Evolutionary conservation across 2,888 invertebrate species (phyloP).

Genomic region (Ectemnius continuus): DNA sequence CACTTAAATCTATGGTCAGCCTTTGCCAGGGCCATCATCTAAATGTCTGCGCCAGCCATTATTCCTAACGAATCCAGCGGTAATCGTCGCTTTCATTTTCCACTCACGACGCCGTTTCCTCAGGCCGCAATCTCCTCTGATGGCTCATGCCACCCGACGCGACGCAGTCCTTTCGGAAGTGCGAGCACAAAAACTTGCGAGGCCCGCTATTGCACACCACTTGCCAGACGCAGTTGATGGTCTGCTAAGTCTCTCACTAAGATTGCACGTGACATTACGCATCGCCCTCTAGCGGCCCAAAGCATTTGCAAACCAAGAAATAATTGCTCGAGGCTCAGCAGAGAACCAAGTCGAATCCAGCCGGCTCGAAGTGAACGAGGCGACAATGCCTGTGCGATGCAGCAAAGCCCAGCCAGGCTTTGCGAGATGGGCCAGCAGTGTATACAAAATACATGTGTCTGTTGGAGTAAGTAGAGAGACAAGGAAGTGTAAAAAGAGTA

Average conservation of each 20-base stretch:
- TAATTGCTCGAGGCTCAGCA: too few relatives aligned
- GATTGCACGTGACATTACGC: slow-evolving; percentile 23
- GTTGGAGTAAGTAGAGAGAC: too few relatives aligned
- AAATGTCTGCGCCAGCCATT: slow-evolving; percentile 4
- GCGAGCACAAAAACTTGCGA: not conserved
- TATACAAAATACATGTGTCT: too few relatives aligned
- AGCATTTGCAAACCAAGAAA: slow-evolving; percentile 1
- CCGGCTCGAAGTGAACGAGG: too few relatives aligned
- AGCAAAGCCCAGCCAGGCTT: too few relatives aligned
- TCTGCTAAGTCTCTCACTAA: not conserved
- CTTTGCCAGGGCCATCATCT: not conserved
- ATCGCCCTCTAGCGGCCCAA: not conserved
- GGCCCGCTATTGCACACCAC: too few relatives aligned
- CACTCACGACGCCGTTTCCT: slow-evolving; percentile 1
- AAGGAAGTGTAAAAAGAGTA: too few relatives aligned
- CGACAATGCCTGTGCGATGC: too few relatives aligned
- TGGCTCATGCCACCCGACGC: not conserved
- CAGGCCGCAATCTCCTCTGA: slow-evolving; percentile 2
- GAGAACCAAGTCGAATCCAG: too few relatives aligned
- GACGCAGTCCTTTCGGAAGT: not conserved
- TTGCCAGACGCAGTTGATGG: not conserved
- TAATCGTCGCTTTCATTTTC: slow-evolving; percentile 6
- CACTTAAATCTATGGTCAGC: not conserved
- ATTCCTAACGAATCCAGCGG: slow-evolving; percentile 1
- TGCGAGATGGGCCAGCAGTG: too few relatives aligned